Conservation (phyloP, 2,888 invertebrate species). For the Rutpela maculata region DNA sequence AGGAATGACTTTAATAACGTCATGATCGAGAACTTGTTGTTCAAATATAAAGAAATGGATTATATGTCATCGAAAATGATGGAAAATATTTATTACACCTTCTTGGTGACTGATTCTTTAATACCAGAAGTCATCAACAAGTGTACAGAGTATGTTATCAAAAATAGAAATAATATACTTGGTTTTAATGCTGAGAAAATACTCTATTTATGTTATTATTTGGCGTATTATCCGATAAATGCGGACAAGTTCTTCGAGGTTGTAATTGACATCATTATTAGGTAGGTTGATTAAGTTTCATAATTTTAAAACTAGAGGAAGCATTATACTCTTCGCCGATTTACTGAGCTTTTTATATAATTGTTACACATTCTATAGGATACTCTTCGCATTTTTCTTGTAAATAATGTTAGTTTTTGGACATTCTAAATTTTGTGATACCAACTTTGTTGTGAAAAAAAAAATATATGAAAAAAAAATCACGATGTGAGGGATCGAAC, state of each 20-base stretch:
- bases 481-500: too few relatives aligned
- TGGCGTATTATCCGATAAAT: slow-evolving; percentile 75
- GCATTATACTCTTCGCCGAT: too few relatives aligned
- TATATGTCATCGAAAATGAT: slow-evolving; percentile 74
- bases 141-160: slow-evolving; percentile 73
- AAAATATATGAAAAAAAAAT: too few relatives aligned
- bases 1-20: slow-evolving; percentile 67
- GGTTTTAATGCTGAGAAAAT: slow-evolving; percentile 76
- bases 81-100: slow-evolving; percentile 72
- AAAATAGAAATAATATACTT: slow-evolving; percentile 72
- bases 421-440: too few relatives aligned
- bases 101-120: slow-evolving; percentile 71
- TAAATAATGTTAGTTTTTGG: too few relatives aligned
- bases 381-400: too few relatives aligned
- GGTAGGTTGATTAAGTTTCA: slow-evolving; percentile 67
- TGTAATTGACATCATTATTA: slow-evolving; percentile 72
- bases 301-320: too few relatives aligned
- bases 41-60: slow-evolving; percentile 66
- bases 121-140: slow-evolving; percentile 74
- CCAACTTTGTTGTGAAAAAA: too few relatives aligned
- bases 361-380: too few relatives aligned
- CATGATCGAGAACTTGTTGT: slow-evolving; percentile 69
- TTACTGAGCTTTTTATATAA: too few relatives aligned
- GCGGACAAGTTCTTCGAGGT: slow-evolving; percentile 69
- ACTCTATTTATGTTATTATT: slow-evolving; percentile 74